Evolutionary conservation across 2,797 vertebrate species (phyloP).

Genomic region (Sebastolobus altivelis): DNA sequence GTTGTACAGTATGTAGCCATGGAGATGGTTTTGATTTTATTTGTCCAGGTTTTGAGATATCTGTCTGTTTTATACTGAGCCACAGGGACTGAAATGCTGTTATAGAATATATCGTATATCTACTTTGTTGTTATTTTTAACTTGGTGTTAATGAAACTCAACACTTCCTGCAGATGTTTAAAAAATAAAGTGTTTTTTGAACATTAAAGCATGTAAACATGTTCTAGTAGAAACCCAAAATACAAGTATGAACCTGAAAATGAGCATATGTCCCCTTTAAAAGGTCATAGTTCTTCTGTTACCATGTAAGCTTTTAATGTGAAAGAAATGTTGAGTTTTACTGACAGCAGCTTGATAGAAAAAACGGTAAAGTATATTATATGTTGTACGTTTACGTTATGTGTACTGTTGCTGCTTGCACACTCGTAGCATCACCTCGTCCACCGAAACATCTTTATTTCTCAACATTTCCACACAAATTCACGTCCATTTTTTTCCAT

Average conservation of each 20-base stretch:
- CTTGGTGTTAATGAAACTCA: background rate
- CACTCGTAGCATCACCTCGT: background rate
- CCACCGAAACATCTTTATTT: background rate
- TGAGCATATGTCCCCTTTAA: background rate
- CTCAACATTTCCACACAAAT: background rate
- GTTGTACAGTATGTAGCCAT: background rate
- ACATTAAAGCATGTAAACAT: no score
- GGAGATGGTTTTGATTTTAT: background rate
- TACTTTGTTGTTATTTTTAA: background rate
- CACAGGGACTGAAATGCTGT: background rate
- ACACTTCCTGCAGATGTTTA: background rate
- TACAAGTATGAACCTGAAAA: no score
- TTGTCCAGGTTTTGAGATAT: no score
- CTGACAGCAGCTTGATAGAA: background rate
- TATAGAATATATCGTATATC: background rate
- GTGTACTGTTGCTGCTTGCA: background rate
- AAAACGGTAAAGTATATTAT: background rate
- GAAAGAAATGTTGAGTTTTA: background rate
- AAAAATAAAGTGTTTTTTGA: no score
- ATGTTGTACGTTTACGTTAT: background rate
- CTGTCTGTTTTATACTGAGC: rapidly evolving
- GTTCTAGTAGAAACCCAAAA: no score
- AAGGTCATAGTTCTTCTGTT: background rate
- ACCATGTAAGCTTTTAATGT: background rate
- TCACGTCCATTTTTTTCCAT: background rate